Conservation (phyloP, 2,797 vertebrate genomes). For the Masticophis lateralis region DNA sequence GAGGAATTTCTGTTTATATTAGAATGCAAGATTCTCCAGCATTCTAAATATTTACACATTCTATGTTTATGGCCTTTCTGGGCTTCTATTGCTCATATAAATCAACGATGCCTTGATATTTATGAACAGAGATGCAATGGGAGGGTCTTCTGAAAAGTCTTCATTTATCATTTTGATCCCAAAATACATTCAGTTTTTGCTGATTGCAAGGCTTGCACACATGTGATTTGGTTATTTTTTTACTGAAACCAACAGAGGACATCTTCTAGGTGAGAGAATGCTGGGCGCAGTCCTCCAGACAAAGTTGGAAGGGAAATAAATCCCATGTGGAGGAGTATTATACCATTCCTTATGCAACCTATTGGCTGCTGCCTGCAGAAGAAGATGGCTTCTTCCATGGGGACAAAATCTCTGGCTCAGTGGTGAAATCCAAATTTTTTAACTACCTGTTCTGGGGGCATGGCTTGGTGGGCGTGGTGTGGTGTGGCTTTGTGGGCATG, state of each 20-base stretch:
- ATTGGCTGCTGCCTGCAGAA: neutral
- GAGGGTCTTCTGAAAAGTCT: neutral
- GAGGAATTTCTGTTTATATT: slow-evolving; percentile 47
- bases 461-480: too few relatives aligned
- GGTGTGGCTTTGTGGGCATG: too few relatives aligned
- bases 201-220: neutral
- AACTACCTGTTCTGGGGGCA: too few relatives aligned
- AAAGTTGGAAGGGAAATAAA: neutral
- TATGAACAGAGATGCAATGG: neutral
- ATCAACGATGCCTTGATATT: neutral
- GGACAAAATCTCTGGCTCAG: too few relatives aligned
- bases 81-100: slow-evolving; percentile 45
- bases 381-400: neutral
- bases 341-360: neutral
- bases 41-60: slow-evolving; percentile 63
- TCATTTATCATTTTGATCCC: neutral
- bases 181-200: neutral
- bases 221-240: neutral
- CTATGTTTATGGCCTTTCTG: slow-evolving; percentile 52
- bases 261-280: neutral
- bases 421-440: too few relatives aligned
- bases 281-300: neutral
- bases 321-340: neutral
- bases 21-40: slow-evolving; percentile 29
- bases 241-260: neutral